Base-by-base conservation (phyloP, 1,140 invertebrate species). In the Metopolophium dirhodum region DNA sequence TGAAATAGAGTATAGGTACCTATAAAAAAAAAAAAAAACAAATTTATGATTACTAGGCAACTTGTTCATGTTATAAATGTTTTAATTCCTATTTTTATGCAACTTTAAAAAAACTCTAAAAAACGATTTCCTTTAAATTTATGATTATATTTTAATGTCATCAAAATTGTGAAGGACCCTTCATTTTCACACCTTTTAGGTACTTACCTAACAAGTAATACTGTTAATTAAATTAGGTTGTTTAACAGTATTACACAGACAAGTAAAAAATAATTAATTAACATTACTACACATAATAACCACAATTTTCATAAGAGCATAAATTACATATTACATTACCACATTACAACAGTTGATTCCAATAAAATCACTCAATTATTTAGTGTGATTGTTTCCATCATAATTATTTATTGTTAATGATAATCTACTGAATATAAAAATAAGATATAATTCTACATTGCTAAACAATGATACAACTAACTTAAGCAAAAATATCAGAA, bases 331-430 rank as follows among this genome's bases (percentile, higher is more conserved):
- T 30, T 61, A 30, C 30, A 14, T 68, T 18, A 2, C 61, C 30
- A 77, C n/a, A 77, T n/a, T n/a, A 77, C 30, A n/a, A 77, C n/a
- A 77, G n/a, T 77, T 18, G 14, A 77, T 77, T 77, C 61, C 61
- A 77, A 77, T 77, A n/a, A 77, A n/a, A 77, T 20, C 61, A 77
- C n/a, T n/a, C n/a, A 77, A 77, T 77, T 77, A 61, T 61, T 61
- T 30, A 68, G 14, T 68, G 61, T 14, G 30, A 68, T n/a, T 68
- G 14, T 77, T 77, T 7, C 30, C 61, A n/a, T 77, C 61, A n/a
- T n/a, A n/a, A 18, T 35, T 77, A 18, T n/a, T n/a, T n/a, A 18
- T 77, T 68, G 61, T n/a, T 18, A 77, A 77, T 77, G 61, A 77
- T 68, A n/a, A 4, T 30, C 61, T 68, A 68, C 30, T 68, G 61